These are phyloP conservation scores for Trichonephila clavata DNA, from an alignment of 1,140 invertebrate genomes.

Conservation along the genomic window DNA sequence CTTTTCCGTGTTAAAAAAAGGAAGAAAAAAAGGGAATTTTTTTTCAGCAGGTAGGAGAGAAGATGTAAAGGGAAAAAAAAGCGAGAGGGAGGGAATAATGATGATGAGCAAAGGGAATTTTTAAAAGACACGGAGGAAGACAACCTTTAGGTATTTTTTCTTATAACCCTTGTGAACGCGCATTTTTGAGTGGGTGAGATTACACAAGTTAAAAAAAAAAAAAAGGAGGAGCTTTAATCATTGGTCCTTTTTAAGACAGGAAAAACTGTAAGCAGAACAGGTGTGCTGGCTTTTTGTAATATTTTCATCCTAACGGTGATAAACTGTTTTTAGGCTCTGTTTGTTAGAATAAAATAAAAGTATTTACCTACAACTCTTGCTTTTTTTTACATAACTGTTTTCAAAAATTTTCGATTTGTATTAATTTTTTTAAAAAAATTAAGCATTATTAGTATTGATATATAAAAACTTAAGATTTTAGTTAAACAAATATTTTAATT, in stretches of 20 bases:
- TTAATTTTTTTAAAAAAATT: no score
- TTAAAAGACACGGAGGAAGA: background rate
- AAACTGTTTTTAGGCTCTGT: background rate
- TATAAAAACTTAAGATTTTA: no score
- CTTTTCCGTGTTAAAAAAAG: background rate
- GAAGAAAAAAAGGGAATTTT: background rate
- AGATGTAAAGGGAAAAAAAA: background rate
- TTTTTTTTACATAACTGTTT: no score
- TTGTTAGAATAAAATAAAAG: background rate
- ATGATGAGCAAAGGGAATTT: constrained; percentile 29
- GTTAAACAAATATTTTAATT: no score
- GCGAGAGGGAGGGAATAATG: background rate
- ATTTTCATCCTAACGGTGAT: background rate
- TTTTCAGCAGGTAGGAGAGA: background rate
- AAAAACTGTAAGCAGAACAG: background rate
- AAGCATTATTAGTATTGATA: no score
- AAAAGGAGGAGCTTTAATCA: background rate
- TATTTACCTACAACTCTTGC: no score
- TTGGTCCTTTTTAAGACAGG: background rate
- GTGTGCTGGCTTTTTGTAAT: background rate
- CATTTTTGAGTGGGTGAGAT: constrained; percentile 2
- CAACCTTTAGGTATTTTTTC: background rate
- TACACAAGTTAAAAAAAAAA: background rate
- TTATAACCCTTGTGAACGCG: background rate
- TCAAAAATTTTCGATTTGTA: no score